Base-by-base conservation (phyloP, 1,140 invertebrate genomes). In the Rhopalosiphum maidis region DNA sequence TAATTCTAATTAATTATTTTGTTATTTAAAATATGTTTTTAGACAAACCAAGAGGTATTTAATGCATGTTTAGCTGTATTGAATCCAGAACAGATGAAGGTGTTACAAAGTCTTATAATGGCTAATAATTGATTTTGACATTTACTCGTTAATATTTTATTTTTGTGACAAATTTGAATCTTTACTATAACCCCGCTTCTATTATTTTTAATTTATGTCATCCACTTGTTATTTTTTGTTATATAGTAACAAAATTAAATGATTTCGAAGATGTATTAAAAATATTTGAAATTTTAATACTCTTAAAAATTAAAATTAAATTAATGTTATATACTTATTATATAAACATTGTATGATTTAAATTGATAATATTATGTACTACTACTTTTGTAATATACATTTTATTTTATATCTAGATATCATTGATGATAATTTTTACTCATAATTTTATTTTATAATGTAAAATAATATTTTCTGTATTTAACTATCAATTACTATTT, bases 211-310 rank as follows among this genome's bases (percentile, higher is more conserved):
- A 48, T 41, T 68, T 88, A 51, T 82, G 30, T 93, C n/a, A 55
- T 55, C 41, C 41, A 41, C 30, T 93, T 93, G 41, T 93, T 83
- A 35, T 93, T 85, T 54, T 93, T 93, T 93, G 91, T 93, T 93
- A 86, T 86, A 43, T 54, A 30, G 35, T 93, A 86, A 93, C 91
- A 93, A 93, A 93, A 37, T 41, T 37, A 82, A 77, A 82, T 82
- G 21, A 46, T 35, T 82, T n/a, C 3, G 18, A 48, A 48, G 18
- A 91, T 51, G 23, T 77, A 77, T 77, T 77, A 77, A 77, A 55
- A 41, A 55, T 60, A 90, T 35, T 21, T 51, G 3, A 43, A 21
- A 68, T 68, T n/a, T 60, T 41, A 90, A 68, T 43, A 90, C 22
- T 60, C 30, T 60, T 41, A 90, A 43, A 35, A 88, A 43, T 51